Base-by-base conservation (phyloP, 1,140 invertebrate genomes). In the Anastrepha obliqua region DNA sequence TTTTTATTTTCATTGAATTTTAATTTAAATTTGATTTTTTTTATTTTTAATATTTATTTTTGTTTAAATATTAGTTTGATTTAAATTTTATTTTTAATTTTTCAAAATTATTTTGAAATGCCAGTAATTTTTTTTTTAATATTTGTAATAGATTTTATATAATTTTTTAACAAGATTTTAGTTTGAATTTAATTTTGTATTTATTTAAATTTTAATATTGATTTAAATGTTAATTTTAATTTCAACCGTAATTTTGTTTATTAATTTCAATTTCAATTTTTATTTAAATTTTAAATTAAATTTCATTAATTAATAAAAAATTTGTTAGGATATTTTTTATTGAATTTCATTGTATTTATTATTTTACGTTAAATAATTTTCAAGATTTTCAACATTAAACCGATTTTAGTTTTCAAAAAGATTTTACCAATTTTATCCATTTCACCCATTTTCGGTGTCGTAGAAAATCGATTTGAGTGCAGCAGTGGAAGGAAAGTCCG, bases 1-100 rank as follows among this genome's bases (percentile, higher is more conserved):
- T 29, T 29, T 29, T 29, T 29, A 29, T 91, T 88, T 29, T 29
- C 29, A 29, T 29, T 29, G 29, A 29, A 29, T 29, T 29, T 29
- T 29, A 29, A 65, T 65, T 65, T 65, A 29, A 29, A 29, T 29
- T 0, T 29, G 29, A 0, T 29, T 29, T 29, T 29, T 65, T 65
- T 62, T 65, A 65, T 65, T 65, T 65, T 29, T 65, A n/a, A 7
- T 65, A 29, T 65, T 29, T 17, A 29, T 65, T 65, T 65, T 17
- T 29, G 6, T 29, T 65, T 29, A 29, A 17, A 6, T 65, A 29
- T 65, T 29, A 6, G 3, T 6, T 65, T 29, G 3, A 17, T 29
- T 29, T 29, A 29, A 29, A 65, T 65, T 65, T 62, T 62, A 62
- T 4, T 62, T 65, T 65, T 55, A 55, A 55, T 55, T 55, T 55